phyloP scores from a whole-genome alignment of 2,888 invertebrate genomes.

The Meteorus colon region DNA sequence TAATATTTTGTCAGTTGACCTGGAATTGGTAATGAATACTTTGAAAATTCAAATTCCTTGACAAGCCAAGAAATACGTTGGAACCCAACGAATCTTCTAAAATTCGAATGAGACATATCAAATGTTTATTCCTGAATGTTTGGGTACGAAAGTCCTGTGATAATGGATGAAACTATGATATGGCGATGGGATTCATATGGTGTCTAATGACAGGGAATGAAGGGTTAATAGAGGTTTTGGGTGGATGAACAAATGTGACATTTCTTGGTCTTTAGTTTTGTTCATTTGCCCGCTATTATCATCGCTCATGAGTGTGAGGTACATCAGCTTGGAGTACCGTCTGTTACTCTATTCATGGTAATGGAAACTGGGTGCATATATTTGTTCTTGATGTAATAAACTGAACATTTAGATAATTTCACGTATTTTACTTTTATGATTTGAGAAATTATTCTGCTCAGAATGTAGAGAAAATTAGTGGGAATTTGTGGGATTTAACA shows the following conservation, averaged over 20 bases:
- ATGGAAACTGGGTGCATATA: constrained; percentile 6
- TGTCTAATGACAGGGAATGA: not conserved
- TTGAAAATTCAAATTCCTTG: no score
- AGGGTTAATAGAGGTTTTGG: not conserved
- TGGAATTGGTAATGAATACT: no score
- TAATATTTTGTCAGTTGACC: no score
- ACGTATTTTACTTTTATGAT: not conserved
- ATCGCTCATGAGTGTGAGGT: not conserved
- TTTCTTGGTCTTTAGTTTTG: not conserved
- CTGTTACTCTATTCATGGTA: constrained; percentile 39
- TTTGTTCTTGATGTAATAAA: not conserved
- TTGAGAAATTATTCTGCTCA: not conserved
- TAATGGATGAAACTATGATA: no score
- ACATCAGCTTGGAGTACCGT: not conserved
- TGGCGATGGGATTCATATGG: no score
- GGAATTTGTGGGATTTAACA: not conserved
- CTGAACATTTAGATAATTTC: not conserved
- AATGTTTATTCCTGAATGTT: no score
- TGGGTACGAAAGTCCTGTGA: no score
- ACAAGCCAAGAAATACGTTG: no score
- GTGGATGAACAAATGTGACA: not conserved
- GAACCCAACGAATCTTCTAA: no score
- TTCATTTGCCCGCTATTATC: not conserved
- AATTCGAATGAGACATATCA: no score
- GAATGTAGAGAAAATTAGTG: no score